Conservation (phyloP, 2,888 invertebrate species). For the Timandra comae region DNA sequence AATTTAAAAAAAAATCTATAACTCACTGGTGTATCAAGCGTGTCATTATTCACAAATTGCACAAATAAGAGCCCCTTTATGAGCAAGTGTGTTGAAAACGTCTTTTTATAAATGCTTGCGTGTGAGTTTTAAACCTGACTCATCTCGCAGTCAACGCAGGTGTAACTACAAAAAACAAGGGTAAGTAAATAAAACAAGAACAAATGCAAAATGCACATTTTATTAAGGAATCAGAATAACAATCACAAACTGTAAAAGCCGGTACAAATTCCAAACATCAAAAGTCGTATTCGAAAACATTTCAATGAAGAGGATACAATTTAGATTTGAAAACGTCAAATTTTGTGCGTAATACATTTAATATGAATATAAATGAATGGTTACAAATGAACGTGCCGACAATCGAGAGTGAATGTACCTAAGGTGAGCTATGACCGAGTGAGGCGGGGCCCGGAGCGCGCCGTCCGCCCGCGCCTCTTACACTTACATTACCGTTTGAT, state of each 20-base stretch:
- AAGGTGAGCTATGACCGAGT: conserved; percentile 8
- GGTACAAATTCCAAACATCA: conserved; percentile 42
- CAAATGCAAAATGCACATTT: conserved; percentile 47
- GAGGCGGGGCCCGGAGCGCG: background rate
- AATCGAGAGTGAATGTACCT: conserved; percentile 14
- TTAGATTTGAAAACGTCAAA: conserved; percentile 20
- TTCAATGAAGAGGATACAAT: conserved; percentile 22
- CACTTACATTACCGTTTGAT: conserved; percentile 40
- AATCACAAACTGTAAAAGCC: conserved; percentile 57
- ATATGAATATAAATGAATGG: conserved; percentile 15
- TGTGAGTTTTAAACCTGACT: no score
- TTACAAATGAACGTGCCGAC: conserved; percentile 14
- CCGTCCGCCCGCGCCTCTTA: background rate
- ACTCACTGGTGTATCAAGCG: no score
- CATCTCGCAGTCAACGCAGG: no score
- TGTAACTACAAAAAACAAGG: no score
- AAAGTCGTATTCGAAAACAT: conserved; percentile 20
- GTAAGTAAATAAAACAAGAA: conserved; percentile 1
- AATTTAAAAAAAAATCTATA: no score
- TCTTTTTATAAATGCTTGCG: no score
- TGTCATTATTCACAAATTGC: no score
- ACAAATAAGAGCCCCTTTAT: no score
- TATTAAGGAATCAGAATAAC: conserved; percentile 52
- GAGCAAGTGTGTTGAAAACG: no score
- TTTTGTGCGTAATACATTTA: conserved; percentile 36